Percentiles rank a stretch among this genome's conserved stretches.
Conservation (phyloP, 1,140 invertebrate genomes). For the Drosophila tristis region DNA sequence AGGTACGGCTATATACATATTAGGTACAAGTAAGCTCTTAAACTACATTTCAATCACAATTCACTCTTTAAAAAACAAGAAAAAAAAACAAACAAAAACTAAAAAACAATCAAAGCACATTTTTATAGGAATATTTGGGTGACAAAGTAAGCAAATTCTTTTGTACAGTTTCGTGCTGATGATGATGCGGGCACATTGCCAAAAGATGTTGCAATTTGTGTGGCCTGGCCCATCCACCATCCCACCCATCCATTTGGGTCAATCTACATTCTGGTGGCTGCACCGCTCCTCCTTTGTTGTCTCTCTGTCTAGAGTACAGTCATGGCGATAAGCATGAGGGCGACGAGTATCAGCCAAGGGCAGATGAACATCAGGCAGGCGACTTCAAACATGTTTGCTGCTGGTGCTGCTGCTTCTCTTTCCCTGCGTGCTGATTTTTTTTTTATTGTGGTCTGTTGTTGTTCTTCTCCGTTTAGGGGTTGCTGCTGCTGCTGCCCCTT, state of each 20-base stretch:
- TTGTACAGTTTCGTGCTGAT: conserved; percentile 20
- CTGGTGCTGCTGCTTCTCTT: conserved; percentile 17
- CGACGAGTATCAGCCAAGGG: conserved; percentile 77
- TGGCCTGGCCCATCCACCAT: conserved; percentile 40
- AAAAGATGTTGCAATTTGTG: conserved; percentile 68
- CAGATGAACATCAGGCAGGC: conserved; percentile 82
- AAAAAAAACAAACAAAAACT: conserved; percentile 16
- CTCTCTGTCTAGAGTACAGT: conserved; percentile 62
- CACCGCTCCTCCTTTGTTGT: conserved; percentile 10
- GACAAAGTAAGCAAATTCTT: conserved; percentile 10
- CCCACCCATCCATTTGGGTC: conserved; percentile 4
- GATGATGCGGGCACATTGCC: conserved; percentile 44
- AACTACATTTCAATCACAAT: conserved; percentile 72
- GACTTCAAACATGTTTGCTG: conserved; percentile 74
- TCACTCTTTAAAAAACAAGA: conserved; percentile 32
- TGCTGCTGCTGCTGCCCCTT: background rate
- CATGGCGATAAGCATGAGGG: conserved; percentile 82
- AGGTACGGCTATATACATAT: conserved; percentile 3
- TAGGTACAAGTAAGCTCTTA: conserved; percentile 45
- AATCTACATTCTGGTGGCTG: conserved; percentile 11
- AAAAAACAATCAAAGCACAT: conserved; percentile 50
- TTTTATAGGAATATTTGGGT: conserved; percentile 60
- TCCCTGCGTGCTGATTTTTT: conserved; percentile 11
- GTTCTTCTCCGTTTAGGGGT: background rate
- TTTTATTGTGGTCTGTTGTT: too few relatives aligned